Conservation (phyloP, 1,140 invertebrate genomes). For the Brachionus rubens region DNA sequence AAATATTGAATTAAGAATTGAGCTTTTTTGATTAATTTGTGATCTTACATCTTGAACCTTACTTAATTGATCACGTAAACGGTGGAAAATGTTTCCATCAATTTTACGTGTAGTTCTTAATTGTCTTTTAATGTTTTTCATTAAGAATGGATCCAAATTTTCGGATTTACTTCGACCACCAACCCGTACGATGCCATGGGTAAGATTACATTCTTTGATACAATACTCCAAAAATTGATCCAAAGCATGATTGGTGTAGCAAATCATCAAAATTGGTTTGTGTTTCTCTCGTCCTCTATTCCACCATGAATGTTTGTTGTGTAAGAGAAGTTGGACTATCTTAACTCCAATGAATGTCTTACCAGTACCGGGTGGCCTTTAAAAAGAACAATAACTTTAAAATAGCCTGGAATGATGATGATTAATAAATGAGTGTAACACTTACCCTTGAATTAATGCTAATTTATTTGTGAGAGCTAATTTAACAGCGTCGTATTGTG, state of each 20-base stretch:
- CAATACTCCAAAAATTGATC: conserved; percentile 64
- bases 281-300: not conserved
- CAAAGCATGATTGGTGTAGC: conserved; percentile 76
- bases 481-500: conserved; percentile 61
- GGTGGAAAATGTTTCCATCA: not conserved
- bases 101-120: not conserved
- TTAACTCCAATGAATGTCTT: conserved; percentile 73
- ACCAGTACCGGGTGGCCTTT: conserved; percentile 72
- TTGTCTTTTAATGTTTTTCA: not conserved
- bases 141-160: not conserved
- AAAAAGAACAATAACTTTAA: conserved; percentile 67
- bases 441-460: conserved; percentile 69
- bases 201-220: conserved; percentile 48
- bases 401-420: too few relatives aligned
- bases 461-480: conserved; percentile 61
- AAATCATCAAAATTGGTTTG: conserved; percentile 69
- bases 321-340: conserved; percentile 64
- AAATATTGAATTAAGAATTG: not conserved
- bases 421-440: too few relatives aligned
- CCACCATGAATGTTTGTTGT: conserved; percentile 50
- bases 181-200: not conserved
- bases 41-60: not conserved
- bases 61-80: not conserved
- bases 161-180: not conserved
- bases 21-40: not conserved